Percentiles rank a stretch among this genome's conserved stretches.
These are phyloP conservation scores for Tychaedon coryphoeus DNA, from an alignment of 2,113 vertebrate species.

Conservation along the genomic window DNA sequence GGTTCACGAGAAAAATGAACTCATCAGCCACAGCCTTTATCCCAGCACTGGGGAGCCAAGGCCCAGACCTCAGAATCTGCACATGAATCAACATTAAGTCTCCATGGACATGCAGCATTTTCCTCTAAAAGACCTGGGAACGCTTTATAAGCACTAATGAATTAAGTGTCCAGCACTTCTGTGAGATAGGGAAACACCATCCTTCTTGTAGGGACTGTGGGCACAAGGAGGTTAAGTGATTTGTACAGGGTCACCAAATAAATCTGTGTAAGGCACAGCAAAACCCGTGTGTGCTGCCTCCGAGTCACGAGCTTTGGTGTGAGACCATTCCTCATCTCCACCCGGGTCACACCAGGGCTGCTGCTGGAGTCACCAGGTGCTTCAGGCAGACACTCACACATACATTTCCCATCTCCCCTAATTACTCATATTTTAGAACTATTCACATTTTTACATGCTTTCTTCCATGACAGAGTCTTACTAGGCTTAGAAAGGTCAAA, in stretches of 20 bases:
- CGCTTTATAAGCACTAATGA: constrained; percentile 47
- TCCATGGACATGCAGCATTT: neutral
- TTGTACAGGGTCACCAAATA: constrained; percentile 46
- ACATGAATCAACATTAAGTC: constrained; percentile 32
- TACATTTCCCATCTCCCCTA: neutral
- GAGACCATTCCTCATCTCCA: constrained; percentile 10
- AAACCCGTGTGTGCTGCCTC: constrained; percentile 20
- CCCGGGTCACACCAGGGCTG: accelerated
- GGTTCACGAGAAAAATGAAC: neutral
- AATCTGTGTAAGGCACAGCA: constrained; percentile 41
- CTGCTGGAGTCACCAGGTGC: neutral
- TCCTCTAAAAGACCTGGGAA: neutral
- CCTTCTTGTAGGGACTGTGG: neutral
- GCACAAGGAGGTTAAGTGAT: constrained; percentile 53
- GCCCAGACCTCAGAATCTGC: neutral
- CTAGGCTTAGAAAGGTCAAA: constrained; percentile 30
- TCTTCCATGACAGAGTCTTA: neutral
- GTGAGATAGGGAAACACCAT: neutral
- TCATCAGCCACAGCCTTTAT: neutral
- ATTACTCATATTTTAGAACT: neutral
- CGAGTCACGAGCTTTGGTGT: neutral
- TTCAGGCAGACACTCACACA: neutral
- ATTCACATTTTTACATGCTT: neutral
- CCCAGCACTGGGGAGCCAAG: neutral
- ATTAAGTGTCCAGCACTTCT: constrained; percentile 19